Percentiles rank a stretch among this genome's conserved stretches.
Conservation (phyloP, 2,113 vertebrate genomes). For the Chascanopsetta lugubris region DNA sequence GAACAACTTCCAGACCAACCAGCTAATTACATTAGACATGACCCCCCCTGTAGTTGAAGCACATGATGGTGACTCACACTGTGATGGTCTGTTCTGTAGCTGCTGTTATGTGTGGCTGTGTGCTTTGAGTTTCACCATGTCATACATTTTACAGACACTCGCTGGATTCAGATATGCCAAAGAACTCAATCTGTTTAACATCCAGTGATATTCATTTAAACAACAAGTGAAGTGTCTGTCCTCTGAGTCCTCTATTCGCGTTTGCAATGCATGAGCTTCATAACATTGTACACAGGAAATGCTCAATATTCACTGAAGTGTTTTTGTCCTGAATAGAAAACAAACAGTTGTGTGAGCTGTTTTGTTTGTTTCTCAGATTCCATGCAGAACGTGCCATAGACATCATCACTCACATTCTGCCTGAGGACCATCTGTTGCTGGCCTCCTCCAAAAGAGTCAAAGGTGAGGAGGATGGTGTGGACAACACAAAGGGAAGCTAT, state of each 20-base stretch:
- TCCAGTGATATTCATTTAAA: conserved; percentile 1
- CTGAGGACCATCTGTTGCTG: conserved; percentile 97
- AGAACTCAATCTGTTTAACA: neutral
- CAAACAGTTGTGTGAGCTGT: conserved; percentile 24
- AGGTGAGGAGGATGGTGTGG: conserved; percentile 80
- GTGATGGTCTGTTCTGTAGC: neutral
- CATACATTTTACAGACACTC: neutral
- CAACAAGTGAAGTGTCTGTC: conserved; percentile 7
- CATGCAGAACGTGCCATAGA: conserved; percentile 99
- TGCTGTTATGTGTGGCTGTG: neutral
- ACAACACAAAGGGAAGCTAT: neutral
- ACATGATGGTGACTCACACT: conserved; percentile 15
- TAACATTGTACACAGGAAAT: conserved; percentile 21
- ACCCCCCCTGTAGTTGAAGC: conserved; percentile 8
- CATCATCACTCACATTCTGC: conserved; percentile 99
- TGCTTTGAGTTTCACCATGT: neutral
- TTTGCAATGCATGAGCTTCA: conserved; percentile 4
- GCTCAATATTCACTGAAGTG: conserved; percentile 32
- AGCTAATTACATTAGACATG: conserved; percentile 18
- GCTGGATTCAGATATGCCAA: neutral
- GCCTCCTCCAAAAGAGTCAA: conserved; percentile 99
- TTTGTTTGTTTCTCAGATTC: conserved; percentile 83
- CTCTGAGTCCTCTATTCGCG: conserved; percentile 3
- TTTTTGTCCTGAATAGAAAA: conserved; percentile 19
- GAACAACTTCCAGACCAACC: neutral